Evolutionary conservation across 2,113 vertebrate species (phyloP).

Genomic region (Pelecanus crispus): DNA sequence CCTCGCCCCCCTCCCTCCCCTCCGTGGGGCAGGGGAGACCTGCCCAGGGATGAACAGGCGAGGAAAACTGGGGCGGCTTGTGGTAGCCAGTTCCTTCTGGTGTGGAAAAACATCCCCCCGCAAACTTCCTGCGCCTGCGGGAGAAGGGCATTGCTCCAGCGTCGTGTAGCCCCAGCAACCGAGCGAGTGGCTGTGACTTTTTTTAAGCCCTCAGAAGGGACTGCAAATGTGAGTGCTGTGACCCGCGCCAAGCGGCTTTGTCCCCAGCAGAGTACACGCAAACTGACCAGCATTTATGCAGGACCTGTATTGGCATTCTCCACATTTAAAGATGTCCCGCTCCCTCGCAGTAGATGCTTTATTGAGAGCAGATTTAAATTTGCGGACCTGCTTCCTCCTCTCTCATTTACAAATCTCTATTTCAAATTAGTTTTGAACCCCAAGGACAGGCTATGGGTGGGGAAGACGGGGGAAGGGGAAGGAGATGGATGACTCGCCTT

Average conservation of each 20-base stretch:
- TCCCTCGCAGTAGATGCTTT: not conserved
- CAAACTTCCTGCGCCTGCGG: not conserved
- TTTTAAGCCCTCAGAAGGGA: not conserved
- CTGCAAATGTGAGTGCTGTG: not conserved
- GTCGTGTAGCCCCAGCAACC: not conserved
- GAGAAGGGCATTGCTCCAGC: not conserved
- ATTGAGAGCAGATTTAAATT: not conserved
- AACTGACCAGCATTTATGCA: not conserved
- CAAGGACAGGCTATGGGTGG: not conserved
- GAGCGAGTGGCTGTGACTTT: fast-evolving
- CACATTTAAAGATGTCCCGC: fast-evolving
- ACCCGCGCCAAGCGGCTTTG: not conserved
- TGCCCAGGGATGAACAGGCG: not conserved
- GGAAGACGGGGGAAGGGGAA: no score
- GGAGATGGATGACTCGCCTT: not conserved
- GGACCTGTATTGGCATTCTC: not conserved
- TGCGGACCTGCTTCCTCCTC: not conserved
- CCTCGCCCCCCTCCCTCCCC: not conserved
- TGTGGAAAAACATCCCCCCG: not conserved
- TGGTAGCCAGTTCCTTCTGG: not conserved
- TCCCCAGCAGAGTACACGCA: not conserved
- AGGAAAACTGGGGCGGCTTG: not conserved
- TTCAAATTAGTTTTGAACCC: not conserved
- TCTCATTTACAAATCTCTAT: not conserved
- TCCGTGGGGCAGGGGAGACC: not conserved